Conservation (phyloP, 2,113 vertebrate species). For the Rhizomys pruinosus region DNA sequence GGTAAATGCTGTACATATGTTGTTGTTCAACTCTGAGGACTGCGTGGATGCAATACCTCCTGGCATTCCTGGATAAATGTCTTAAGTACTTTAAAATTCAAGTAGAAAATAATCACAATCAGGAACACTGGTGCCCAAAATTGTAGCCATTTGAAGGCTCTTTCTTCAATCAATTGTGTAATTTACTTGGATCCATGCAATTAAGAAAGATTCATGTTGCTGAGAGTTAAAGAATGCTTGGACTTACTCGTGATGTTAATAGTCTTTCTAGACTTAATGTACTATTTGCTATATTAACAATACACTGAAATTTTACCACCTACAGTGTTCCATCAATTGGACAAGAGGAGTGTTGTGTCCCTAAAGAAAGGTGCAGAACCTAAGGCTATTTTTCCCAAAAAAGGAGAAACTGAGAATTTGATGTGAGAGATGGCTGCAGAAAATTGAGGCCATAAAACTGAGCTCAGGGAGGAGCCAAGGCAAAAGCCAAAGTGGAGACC, state of each 20-base stretch:
- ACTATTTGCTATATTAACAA: too few relatives aligned
- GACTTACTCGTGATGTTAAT: neutral
- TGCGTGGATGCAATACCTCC: neutral
- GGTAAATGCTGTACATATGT: neutral
- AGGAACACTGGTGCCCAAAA: neutral
- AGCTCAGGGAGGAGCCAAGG: constrained; percentile 86
- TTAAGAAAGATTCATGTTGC: neutral
- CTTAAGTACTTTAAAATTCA: neutral
- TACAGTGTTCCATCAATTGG: neutral
- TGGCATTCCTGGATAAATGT: neutral
- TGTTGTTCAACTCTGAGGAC: neutral
- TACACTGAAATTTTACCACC: neutral
- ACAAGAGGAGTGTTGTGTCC: neutral
- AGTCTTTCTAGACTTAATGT: neutral
- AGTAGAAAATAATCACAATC: neutral
- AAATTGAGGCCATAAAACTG: constrained; percentile 92
- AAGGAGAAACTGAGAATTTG: too few relatives aligned
- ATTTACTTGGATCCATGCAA: neutral
- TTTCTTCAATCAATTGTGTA: neutral
- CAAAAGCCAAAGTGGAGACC: constrained; percentile 91
- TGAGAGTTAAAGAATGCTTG: neutral
- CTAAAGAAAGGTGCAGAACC: neutral
- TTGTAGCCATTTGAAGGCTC: neutral
- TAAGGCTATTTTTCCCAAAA: too few relatives aligned
- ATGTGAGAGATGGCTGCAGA: too few relatives aligned